Evolutionary conservation across 1,140 invertebrate species (phyloP).

Genomic region (Pinna nobilis): DNA sequence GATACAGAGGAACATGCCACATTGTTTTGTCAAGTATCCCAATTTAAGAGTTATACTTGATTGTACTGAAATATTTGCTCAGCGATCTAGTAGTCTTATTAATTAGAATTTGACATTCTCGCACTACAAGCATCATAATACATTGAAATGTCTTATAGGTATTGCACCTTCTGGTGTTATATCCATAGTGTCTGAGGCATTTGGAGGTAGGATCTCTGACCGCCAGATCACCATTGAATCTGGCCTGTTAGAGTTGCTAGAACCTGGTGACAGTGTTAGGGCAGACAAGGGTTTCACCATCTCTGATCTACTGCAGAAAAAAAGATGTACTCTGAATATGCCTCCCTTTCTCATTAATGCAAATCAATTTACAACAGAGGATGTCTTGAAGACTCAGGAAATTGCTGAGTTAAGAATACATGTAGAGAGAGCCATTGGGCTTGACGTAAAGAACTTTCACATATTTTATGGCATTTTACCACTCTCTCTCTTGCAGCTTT

Average conservation of each 20-base stretch:
- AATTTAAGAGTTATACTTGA: conserved; percentile 12
- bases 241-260: conserved; percentile 7
- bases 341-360: neutral
- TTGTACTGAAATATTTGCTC: conserved; percentile 28
- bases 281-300: conserved; percentile 29
- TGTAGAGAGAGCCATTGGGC: conserved; percentile 27
- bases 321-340: neutral
- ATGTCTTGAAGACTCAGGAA: conserved; percentile 26
- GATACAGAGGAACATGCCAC: conserved; percentile 1
- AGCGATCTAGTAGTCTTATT: neutral
- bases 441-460: conserved; percentile 24
- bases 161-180: conserved; percentile 23
- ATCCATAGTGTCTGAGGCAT: conserved; percentile 22
- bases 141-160: conserved; percentile 26
- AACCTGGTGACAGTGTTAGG: conserved; percentile 20
- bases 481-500: conserved; percentile 18
- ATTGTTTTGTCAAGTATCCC: conserved; percentile 52
- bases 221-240: neutral
- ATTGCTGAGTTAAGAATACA: conserved; percentile 32
- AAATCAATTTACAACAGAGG: conserved; percentile 12
- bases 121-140: conserved; percentile 27
- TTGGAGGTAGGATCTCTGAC: conserved; percentile 13
- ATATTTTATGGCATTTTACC: conserved; percentile 15
- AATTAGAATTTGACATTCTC: conserved; percentile 1
- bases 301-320: neutral